These are phyloP conservation scores for Stenodera caucasica DNA, from an alignment of 2,888 invertebrate species.

Conservation along the genomic window DNA sequence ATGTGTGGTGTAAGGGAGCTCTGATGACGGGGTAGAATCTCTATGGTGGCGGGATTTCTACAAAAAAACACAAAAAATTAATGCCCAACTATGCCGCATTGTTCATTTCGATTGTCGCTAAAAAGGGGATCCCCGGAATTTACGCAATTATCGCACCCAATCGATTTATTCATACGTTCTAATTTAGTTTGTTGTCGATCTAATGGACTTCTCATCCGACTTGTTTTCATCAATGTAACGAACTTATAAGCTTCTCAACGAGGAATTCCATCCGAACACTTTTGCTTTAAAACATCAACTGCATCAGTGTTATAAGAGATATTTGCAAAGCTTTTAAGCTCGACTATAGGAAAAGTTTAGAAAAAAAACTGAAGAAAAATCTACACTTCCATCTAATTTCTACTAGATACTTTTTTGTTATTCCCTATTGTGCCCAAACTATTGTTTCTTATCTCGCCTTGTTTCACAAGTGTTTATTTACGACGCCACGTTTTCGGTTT, in stretches of 20 bases:
- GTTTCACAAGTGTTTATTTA: not conserved
- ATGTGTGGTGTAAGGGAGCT: conserved; percentile 51
- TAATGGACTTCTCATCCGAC: too few relatives aligned
- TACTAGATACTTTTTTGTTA: not conserved
- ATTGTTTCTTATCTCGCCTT: conserved; percentile 2
- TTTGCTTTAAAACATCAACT: not conserved
- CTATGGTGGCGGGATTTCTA: conserved; percentile 56
- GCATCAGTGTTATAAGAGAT: too few relatives aligned
- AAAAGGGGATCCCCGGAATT: too few relatives aligned
- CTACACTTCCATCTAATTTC: not conserved
- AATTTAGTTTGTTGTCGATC: too few relatives aligned
- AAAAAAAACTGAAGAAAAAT: too few relatives aligned
- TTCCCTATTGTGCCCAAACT: not conserved
- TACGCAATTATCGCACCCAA: too few relatives aligned
- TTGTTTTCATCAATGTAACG: not conserved
- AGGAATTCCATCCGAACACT: not conserved
- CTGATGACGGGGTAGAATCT: conserved; percentile 48
- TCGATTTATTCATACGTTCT: too few relatives aligned
- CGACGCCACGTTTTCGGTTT: too few relatives aligned
- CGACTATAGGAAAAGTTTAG: too few relatives aligned
- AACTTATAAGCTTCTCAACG: not conserved
- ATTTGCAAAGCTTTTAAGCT: not conserved
- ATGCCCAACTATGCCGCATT: too few relatives aligned
- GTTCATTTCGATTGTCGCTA: too few relatives aligned
- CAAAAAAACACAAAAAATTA: conserved; percentile 38